Percentiles rank a stretch among this genome's conserved stretches.
phyloP scores from a whole-genome alignment of 2,888 invertebrate species.

The Malacosoma neustria region DNA sequence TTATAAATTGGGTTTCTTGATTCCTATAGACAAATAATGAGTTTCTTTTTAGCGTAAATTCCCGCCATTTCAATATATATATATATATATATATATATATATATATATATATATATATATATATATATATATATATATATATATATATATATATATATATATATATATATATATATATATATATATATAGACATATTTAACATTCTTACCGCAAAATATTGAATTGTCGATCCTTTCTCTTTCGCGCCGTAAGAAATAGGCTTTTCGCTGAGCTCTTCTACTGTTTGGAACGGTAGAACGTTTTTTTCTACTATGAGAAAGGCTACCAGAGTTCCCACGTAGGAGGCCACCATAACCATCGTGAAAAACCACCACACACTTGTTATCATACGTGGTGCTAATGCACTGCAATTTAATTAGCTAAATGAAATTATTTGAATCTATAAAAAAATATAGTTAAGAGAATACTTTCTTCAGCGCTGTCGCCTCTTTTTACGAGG shows the following conservation, averaged over 20 bases:
- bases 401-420: slow-evolving; percentile 75
- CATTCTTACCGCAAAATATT: slow-evolving; percentile 92
- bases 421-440: no score
- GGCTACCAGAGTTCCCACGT: slow-evolving; percentile 93
- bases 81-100: not conserved
- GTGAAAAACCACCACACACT: slow-evolving; percentile 94
- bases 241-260: slow-evolving; percentile 91
- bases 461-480: no score
- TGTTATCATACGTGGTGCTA: slow-evolving; percentile 90
- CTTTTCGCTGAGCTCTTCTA: slow-evolving; percentile 87
- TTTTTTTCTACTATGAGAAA: slow-evolving; percentile 88
- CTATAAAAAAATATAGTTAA: no score
- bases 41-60: no score
- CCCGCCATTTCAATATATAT: no score
- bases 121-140: no score
- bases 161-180: no score
- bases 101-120: no score
- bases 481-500: no score
- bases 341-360: slow-evolving; percentile 89
- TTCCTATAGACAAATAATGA: no score
- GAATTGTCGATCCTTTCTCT: slow-evolving; percentile 84
- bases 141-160: no score
- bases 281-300: slow-evolving; percentile 80
- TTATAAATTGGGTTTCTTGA: slow-evolving; percentile 81
- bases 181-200: no score